phyloP scores from a whole-genome alignment of 2,888 invertebrate genomes.

The Drosophila affinis region DNA sequence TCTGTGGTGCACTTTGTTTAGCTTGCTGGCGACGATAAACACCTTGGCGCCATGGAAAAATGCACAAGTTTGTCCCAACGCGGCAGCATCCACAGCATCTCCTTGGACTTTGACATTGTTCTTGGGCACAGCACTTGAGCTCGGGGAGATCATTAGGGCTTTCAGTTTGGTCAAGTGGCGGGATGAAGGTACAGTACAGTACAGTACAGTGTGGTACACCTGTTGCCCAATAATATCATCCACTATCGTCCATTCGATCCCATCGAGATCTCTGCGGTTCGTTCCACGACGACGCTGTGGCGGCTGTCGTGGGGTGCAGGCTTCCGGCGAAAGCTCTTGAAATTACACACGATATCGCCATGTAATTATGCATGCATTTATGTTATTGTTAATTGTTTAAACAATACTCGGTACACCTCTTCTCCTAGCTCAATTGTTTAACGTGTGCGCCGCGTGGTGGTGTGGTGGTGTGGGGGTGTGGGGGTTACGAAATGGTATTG shows the following conservation, averaged over 20 bases:
- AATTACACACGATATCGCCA: slow-evolving; percentile 58
- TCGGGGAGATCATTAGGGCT: slow-evolving; percentile 18
- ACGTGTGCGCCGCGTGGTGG: slow-evolving; percentile 38
- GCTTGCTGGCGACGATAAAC: slow-evolving; percentile 73
- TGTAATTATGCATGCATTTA: slow-evolving; percentile 62
- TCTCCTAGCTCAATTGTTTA: slow-evolving; percentile 42
- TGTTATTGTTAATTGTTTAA: slow-evolving; percentile 77
- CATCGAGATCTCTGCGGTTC: not conserved
- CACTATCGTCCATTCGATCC: slow-evolving; percentile 8
- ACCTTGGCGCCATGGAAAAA: slow-evolving; percentile 66
- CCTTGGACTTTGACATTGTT: slow-evolving; percentile 25
- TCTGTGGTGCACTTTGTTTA: slow-evolving; percentile 63
- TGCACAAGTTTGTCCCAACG: slow-evolving; percentile 2
- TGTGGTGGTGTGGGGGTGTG: not conserved
- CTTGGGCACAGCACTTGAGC: slow-evolving; percentile 26
- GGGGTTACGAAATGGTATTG: slow-evolving; percentile 53
- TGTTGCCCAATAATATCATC: slow-evolving; percentile 28
- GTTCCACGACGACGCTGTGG: slow-evolving; percentile 58
- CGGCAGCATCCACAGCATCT: slow-evolving; percentile 3
- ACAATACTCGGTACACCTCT: slow-evolving; percentile 57
- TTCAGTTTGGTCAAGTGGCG: slow-evolving; percentile 37
- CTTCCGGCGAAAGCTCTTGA: slow-evolving; percentile 69
- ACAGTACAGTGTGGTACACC: slow-evolving; percentile 5
- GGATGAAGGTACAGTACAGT: too few species aligned
- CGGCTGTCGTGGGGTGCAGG: slow-evolving; percentile 67